Evolutionary conservation across 2,113 vertebrate species (phyloP).

Genomic region (Tichodroma muraria): DNA sequence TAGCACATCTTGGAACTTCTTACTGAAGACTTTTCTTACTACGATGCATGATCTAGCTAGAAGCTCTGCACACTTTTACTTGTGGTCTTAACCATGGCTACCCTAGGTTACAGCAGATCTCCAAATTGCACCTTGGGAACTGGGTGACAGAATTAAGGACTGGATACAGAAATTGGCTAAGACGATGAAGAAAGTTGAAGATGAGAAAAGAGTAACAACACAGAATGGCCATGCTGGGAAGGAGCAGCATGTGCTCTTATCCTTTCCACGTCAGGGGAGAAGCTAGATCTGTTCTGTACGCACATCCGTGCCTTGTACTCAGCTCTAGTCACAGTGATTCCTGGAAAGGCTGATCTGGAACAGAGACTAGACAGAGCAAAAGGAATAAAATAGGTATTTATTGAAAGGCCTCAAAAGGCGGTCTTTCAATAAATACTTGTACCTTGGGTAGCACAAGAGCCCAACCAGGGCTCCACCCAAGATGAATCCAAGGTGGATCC

Average conservation of each 20-base stretch:
- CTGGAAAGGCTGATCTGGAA: too few species aligned
- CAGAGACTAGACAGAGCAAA: too few species aligned
- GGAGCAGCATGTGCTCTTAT: background rate
- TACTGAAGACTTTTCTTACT: background rate
- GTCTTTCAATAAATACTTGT: too few species aligned
- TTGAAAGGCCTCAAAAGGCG: too few species aligned
- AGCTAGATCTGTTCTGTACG: background rate
- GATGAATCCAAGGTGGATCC: too few species aligned
- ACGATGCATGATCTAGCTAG: background rate
- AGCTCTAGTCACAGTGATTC: background rate
- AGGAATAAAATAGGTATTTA: too few species aligned
- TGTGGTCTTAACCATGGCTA: background rate
- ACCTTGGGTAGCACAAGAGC: too few species aligned
- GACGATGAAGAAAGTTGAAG: background rate
- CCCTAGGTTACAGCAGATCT: background rate
- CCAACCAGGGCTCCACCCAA: too few species aligned
- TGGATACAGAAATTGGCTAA: background rate
- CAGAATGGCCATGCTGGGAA: background rate
- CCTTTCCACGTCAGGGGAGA: background rate
- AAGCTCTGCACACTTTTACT: background rate
- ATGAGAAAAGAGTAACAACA: background rate
- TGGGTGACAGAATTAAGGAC: background rate
- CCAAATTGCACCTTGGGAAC: background rate
- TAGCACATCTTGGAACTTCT: background rate
- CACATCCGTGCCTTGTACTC: fast-evolving